Base-by-base conservation (phyloP, 2,888 invertebrate genomes). In the Lutraria lutraria region DNA sequence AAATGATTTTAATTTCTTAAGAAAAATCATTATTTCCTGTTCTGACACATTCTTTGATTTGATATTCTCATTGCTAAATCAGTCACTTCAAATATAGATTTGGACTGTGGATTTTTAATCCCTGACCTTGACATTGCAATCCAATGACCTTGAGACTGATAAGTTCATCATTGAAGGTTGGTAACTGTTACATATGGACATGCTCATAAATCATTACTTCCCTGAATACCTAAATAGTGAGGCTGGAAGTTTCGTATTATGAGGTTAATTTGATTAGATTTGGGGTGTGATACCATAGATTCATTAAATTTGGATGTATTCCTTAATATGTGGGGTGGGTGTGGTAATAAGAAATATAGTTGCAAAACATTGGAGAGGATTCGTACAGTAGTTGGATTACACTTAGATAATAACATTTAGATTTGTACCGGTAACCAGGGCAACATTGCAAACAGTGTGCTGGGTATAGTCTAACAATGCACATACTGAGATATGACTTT, bases 361-460 rank as follows among this genome's bases (percentile, higher is more conserved):
- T 68, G 63, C 25, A 10, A n/a, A 25, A n/a, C 25, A 68, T 25
- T 25, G n/a, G 63, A 68, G n/a, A 1, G 3, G n/a, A 12, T 68
- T 68, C n/a, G 63, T 25, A 25, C 63, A 68, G 25, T 68, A 68
- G 63, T 68, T 68, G 43, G 63, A 68, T 25, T 68, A 68, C 63
- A 68, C 63, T n/a, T 68, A 68, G 63, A 3, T n/a, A 25, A 68
- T 68, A 68, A 68, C 63, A 12, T 0, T n/a, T 68, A 68, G 63
- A 68, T 68, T 25, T 68, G 63, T 68, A 68, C 63, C 25, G 63
- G 63, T 68, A 68, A 25, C 25, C 10, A 25, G 63, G 25, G n/a
- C 63, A 68, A 56, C 25, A 68, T 68, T 13, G 25, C 1, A 68
- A n/a, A n/a, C 63, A 25, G 63, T 68, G 63, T 68, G 25, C n/a